Evolutionary conservation across 2,113 vertebrate species (phyloP).

Genomic region (Chaenogobius annularis): DNA sequence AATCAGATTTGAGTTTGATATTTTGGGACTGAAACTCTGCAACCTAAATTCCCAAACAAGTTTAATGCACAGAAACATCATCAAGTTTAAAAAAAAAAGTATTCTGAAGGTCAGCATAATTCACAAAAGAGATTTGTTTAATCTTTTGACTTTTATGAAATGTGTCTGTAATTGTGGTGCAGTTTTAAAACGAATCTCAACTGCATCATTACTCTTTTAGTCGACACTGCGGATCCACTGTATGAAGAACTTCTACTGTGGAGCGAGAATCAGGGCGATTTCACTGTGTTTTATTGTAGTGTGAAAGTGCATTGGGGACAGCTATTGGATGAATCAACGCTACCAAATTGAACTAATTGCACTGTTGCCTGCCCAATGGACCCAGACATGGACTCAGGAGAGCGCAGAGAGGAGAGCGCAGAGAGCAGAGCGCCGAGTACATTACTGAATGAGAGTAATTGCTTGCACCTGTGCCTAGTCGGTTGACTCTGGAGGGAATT

Average conservation of each 20-base stretch:
- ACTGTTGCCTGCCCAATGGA: conserved; percentile 61
- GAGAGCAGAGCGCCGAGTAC: conserved; percentile 56
- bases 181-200: neutral
- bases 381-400: conserved; percentile 57
- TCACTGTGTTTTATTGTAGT: conserved; percentile 48
- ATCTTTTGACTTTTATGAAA: conserved; percentile 2
- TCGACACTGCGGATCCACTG: conserved; percentile 14
- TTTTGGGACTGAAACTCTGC: too few relatives aligned
- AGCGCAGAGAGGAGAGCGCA: conserved; percentile 49
- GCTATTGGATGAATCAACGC: conserved; percentile 59
- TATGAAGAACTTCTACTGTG: conserved; percentile 23
- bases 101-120: neutral
- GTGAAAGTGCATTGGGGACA: conserved; percentile 47
- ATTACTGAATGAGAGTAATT: conserved; percentile 65
- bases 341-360: conserved; percentile 71
- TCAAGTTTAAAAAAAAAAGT: neutral
- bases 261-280: conserved; percentile 41
- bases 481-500: conserved; percentile 52
- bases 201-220: conserved; percentile 12
- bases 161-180: conserved; percentile 1
- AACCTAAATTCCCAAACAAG: too few relatives aligned
- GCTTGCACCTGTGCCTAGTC: conserved; percentile 67
- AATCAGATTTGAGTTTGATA: too few relatives aligned
- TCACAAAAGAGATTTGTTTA: neutral
- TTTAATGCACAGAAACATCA: neutral